Conservation (phyloP, 64 coral and sea anemone genomes). For the Actinia equina region DNA sequence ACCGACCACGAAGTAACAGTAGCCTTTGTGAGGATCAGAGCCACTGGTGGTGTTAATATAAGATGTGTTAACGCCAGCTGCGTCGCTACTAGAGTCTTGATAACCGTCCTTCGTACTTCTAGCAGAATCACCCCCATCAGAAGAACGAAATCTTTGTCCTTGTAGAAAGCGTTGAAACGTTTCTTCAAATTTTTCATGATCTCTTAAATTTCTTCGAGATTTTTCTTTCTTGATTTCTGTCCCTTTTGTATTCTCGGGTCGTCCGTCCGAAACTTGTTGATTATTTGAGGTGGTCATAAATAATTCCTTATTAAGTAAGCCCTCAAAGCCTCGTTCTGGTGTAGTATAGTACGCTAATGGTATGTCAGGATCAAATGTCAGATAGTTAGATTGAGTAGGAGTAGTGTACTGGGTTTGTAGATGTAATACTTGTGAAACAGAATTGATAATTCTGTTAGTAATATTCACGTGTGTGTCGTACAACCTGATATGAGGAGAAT, state of each 20-base stretch:
- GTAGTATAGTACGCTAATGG: not conserved
- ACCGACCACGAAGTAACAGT: not conserved
- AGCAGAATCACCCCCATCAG: not conserved
- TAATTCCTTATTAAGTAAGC: not conserved
- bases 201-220: not conserved
- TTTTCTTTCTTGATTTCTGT: not conserved
- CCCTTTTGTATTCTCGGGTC: not conserved
- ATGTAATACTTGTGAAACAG: not conserved
- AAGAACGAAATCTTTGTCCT: not conserved
- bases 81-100: not conserved
- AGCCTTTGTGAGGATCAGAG: not conserved
- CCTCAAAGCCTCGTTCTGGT: conserved; percentile 10
- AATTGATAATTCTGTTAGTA: conserved; percentile 5
- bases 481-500: not conserved
- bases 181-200: not conserved
- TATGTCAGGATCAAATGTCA: not conserved
- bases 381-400: not conserved
- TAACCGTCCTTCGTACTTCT: no score
- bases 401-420: not conserved
- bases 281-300: not conserved
- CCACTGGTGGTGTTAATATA: not conserved
- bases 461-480: conserved; percentile 7
- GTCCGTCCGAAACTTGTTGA: not conserved
- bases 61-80: not conserved
- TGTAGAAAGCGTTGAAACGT: not conserved